These are phyloP conservation scores for Geotrypetes seraphini DNA, from an alignment of 2,797 vertebrate genomes.

Conservation along the genomic window DNA sequence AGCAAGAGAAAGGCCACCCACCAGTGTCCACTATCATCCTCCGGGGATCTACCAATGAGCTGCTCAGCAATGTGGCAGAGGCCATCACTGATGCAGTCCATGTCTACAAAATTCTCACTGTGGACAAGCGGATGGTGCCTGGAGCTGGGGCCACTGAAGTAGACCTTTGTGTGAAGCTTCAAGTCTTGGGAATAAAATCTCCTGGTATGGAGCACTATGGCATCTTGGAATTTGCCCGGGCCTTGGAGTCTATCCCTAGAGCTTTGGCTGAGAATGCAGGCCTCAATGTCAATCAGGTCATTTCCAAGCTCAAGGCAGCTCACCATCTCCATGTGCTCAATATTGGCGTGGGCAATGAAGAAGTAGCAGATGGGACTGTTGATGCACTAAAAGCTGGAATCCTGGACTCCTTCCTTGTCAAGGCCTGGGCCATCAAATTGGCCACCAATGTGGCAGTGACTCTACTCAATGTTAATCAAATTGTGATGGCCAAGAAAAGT, in stretches of 20 bases:
- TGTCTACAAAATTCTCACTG: conserved; percentile 8
- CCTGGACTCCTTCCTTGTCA: conserved; percentile 2
- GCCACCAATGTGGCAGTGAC: conserved; percentile 2
- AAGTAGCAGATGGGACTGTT: background rate
- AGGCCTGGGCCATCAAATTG: background rate
- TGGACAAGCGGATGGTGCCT: conserved; percentile 13
- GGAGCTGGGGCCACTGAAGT: conserved; percentile 10
- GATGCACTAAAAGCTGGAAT: background rate
- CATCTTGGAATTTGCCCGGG: conserved; percentile 4
- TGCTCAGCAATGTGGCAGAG: conserved; percentile 15
- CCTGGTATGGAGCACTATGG: conserved; percentile 19
- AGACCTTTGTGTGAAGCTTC: conserved; percentile 14
- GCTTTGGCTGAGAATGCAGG: conserved; percentile 5
- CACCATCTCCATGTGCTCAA: conserved; percentile 12
- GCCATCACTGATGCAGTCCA: conserved; percentile 13
- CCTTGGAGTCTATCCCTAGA: background rate
- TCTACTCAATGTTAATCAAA: conserved; percentile 2
- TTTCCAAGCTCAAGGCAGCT: background rate
- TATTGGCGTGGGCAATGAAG: conserved; percentile 9
- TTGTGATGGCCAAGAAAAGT: conserved; percentile 14
- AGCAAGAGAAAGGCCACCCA: background rate
- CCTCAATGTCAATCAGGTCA: background rate
- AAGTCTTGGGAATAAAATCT: conserved; percentile 5
- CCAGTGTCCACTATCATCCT: conserved; percentile 16
- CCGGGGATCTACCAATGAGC: conserved; percentile 7